Percentiles rank a stretch among this genome's conserved stretches.
These are phyloP conservation scores for Galerucella pusilla DNA, from an alignment of 2,888 invertebrate species.

Conservation along the genomic window DNA sequence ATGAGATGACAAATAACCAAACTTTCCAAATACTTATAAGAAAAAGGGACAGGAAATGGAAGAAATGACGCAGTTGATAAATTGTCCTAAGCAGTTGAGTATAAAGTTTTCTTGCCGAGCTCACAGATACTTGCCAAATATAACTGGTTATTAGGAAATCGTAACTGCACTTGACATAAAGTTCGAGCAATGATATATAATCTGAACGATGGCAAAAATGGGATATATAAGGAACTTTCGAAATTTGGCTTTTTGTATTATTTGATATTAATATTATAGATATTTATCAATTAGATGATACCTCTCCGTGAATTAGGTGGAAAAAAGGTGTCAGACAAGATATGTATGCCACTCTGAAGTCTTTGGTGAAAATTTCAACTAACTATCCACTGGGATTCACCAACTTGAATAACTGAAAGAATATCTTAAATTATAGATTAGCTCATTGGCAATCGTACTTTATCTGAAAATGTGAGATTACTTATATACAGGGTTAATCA, in stretches of 20 bases:
- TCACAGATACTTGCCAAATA: slow-evolving; percentile 8
- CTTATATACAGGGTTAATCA: no score
- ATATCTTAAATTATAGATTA: no score
- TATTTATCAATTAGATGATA: no score
- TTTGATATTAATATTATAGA: no score
- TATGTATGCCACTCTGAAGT: no score
- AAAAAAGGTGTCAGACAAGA: no score
- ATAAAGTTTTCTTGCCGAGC: not conserved
- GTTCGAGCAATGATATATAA: not conserved
- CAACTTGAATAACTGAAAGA: no score
- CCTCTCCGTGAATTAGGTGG: no score
- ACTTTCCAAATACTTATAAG: not conserved
- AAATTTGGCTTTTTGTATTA: not conserved
- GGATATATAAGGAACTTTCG: not conserved
- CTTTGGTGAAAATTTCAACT: no score
- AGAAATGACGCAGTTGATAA: not conserved
- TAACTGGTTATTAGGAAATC: slow-evolving; percentile 2
- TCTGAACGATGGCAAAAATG: not conserved
- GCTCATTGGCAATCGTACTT: no score
- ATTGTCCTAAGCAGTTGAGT: not conserved
- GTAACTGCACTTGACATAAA: slow-evolving; percentile 9
- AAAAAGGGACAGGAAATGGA: not conserved
- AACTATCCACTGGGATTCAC: no score
- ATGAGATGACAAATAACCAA: not conserved
- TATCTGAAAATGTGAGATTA: no score